phyloP scores from a whole-genome alignment of 1,140 invertebrate genomes.

The Pseudomyrmex sp. region DNA sequence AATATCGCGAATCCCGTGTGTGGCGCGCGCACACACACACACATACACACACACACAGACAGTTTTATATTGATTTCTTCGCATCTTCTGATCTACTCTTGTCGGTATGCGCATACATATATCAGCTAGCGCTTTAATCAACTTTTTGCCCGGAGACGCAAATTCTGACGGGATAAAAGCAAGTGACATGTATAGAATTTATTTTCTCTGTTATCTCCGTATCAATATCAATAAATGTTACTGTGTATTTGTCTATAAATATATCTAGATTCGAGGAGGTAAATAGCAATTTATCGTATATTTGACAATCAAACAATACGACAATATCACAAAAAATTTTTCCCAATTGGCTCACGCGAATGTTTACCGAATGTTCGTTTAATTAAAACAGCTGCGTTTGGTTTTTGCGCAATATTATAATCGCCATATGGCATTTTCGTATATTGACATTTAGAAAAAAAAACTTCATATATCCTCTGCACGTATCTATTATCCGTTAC shows the following conservation, averaged over 20 bases:
- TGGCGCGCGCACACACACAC: no score
- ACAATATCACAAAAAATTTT: conserved; percentile 19
- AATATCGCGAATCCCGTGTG: conserved; percentile 16
- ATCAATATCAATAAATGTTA: conserved; percentile 48
- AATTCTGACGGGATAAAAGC: conserved; percentile 33
- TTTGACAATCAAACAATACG: conserved; percentile 34
- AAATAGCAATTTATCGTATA: conserved; percentile 1
- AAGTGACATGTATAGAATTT: conserved; percentile 35
- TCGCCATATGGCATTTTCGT: neutral
- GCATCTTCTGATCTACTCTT: conserved; percentile 39
- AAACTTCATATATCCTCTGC: neutral
- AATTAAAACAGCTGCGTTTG: conserved; percentile 1
- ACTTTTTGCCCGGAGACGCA: conserved; percentile 7
- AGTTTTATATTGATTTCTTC: conserved; percentile 44
- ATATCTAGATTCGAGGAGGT: neutral
- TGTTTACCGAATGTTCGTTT: neutral
- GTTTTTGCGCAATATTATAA: neutral
- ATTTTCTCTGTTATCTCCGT: conserved; percentile 31
- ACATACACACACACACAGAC: no score
- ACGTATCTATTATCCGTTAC: neutral
- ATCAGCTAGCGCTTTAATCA: conserved; percentile 44
- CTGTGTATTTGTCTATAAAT: conserved; percentile 47
- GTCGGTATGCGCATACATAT: neutral
- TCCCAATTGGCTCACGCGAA: neutral
- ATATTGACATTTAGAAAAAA: neutral